Evolutionary conservation across 2,888 invertebrate genomes (phyloP), one percentile per base, ranked within the genome.

Genomic region (Trissoscelio sp.): DNA sequence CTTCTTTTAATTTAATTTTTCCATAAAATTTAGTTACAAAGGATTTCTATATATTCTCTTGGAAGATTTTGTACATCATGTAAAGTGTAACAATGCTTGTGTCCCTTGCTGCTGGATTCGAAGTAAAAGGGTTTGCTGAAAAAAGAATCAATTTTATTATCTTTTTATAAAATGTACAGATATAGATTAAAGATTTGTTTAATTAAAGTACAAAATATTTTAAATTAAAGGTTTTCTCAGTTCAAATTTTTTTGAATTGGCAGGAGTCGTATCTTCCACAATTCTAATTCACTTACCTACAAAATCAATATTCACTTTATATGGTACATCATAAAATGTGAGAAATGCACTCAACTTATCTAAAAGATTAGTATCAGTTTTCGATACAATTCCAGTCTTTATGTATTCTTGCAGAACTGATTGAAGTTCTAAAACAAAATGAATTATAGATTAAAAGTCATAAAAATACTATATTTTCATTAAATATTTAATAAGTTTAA

Each of bases 301-400:
- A 67, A 81, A 57, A 55, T 86, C 81, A 11, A 82, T 87, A 73
- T 92, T 83, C 3, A 90, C 89, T 31, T 91, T 90, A 79, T 90
- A 92, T 0, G 94, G 93, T 79, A 95, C 89, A 86, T 94, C 94
- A 85, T 94, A 93, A 86, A 93, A 94, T 44, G 93, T 92, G 1
- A 94, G 88, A 83, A 93, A 95, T 0, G 93, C 91, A 4, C 93
- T 92, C 14, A 95, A 87, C 64, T 92, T 92, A 67, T 90, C 91
- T 67, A 92, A 90, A 0, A 89, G 70, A 0, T 88, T 89, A 0
- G 90, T 88, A 16, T 92, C 92, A 37, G 90, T 91, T 0, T 87
- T 81, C 0, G 69, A 37, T 22, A 93, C 91, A 20, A 92, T 83
- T 0, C 93, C 93, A n/a, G 88, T 90, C 5, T 80, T 85, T 7